phyloP scores from a whole-genome alignment of 64 coral and sea anemone species.

The Anthopleura sola region DNA sequence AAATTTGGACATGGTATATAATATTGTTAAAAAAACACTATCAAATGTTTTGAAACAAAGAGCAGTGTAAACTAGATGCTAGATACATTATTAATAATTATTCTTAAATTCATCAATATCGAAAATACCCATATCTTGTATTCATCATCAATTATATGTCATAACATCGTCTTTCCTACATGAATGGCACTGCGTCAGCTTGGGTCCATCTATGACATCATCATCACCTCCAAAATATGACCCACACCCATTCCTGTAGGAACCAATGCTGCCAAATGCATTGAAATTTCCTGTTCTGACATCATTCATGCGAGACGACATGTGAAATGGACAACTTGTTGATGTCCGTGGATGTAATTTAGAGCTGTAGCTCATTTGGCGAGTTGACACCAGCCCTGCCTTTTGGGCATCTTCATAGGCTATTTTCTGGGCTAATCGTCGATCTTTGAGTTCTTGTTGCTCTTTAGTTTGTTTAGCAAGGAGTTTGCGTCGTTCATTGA shows the following conservation, averaged over 20 bases:
- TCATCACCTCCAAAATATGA: conserved; percentile 35
- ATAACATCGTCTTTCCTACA: conserved; percentile 38
- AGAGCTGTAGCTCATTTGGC: conserved; percentile 21
- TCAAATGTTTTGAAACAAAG: conserved; percentile 17
- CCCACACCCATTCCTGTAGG: conserved; percentile 32
- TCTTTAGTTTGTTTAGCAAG: conserved; percentile 41
- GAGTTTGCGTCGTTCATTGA: conserved; percentile 44
- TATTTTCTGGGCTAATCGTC: conserved; percentile 39
- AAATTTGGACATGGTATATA: background rate
- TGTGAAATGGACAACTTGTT: conserved; percentile 27
- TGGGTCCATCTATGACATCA: conserved; percentile 41
- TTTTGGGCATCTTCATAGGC: conserved; percentile 41
- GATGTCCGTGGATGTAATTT: conserved; percentile 37
- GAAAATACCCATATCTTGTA: conserved; percentile 4
- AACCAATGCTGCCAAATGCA: conserved; percentile 40
- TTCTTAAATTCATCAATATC: conserved; percentile 1
- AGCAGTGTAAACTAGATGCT: conserved; percentile 11
- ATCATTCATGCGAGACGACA: conserved; percentile 9
- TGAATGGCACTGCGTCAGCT: conserved; percentile 22
- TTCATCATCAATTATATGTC: background rate
- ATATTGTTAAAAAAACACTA: background rate
- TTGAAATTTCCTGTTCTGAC: conserved; percentile 17
- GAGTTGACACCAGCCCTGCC: conserved; percentile 15
- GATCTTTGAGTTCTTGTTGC: conserved; percentile 50
- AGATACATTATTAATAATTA: conserved; percentile 17